Base-by-base conservation (phyloP, 2,888 invertebrate genomes). In the Polydesmus complanatus region DNA sequence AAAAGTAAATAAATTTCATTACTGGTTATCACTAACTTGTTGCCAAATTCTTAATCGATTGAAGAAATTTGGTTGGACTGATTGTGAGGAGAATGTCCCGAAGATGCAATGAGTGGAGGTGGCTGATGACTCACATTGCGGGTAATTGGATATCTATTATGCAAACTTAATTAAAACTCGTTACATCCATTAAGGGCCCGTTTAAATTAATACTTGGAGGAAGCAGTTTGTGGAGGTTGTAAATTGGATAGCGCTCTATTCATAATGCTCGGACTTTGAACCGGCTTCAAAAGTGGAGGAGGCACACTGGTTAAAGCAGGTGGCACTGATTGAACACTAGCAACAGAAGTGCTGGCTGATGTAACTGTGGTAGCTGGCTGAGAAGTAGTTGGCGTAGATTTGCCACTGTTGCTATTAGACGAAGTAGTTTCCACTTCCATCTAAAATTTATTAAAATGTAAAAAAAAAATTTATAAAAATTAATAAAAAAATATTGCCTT, bases 351-450 rank as follows among this genome's bases (percentile, higher is more conserved):
- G 14, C 37, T 19, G 11, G 27, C 54, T 14, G 8, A 5, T n/a
- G 54, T 11, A 51, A 37, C 37, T 5, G 37, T 37, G 5, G 37
- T 8, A 37, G 37, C 5, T 8, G 37, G 37, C n/a, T n/a, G n/a
- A 37, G 14, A 37, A 37, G 54, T 50, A 47, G 58, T 54, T 26
- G 63, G 63, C 2, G 63, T 63, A n/a, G 63, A 62, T 2, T 61
- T 63, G 19, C 61, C 58, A 37, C 63, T 63, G 54, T 63, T 63
- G 53, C 57, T 61, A 26, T 59, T 62, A 2, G 63, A 63, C 25
- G 52, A 55, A 54, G 53, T 50, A 21, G 27, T 56, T n/a, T 63
- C 63, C 3, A 61, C 51, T 49, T 63, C 63, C 63, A 63, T 62
- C 63, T 63, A 60, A 54, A 21, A 52, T 50, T 51, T 48, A 8